Base-by-base conservation (phyloP, 2,888 invertebrate species). In the Dryadula phaetusa region DNA sequence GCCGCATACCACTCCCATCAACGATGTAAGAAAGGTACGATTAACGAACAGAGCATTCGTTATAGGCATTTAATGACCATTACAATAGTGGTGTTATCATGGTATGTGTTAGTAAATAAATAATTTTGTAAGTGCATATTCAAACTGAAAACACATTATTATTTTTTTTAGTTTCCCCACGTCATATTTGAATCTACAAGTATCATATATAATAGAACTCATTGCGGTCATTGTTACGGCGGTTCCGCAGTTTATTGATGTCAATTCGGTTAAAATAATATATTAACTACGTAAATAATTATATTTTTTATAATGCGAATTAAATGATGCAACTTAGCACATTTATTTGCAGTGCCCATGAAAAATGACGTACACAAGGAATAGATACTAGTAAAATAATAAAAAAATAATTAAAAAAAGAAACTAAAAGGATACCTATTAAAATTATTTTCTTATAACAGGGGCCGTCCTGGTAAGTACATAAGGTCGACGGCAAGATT, bases 1-100 rank as follows among this genome's bases (percentile, higher is more conserved):
- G 64, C 65, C 56, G 66, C 68, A 70, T 67, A 61, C 68, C 61
- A 46, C 62, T 68, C 68, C 58, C 62, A 61, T 64, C 22, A 18
- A 16, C 44, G 66, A 40, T 56, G 64, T 44, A n/a, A 52, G 22
- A 42, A 65, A 22, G 37, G 62, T 37, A 62, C 58, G 40, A 52
- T 52, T 58, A 62, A 53, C 20, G 49, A 54, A 44, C 44, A 25
- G 40, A 37, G 46, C 46, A 32, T 62, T 52, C 25, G 49, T 40
- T 40, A 52, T 62, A 53, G 14, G 20, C 46, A 16, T 47, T 61
- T 53, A 20, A 47, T 54, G 49, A 6, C 12, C n/a, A 1, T 49
- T n/a, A 14, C 16, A 49, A 28, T 49, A 28, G 49, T n/a, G 3
- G 49, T 16, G 28, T n/a, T 49, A 25, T 49, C 25, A 16, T 49